These are phyloP conservation scores for Garrulus glandarius DNA, from an alignment of 2,797 vertebrate species.

Conservation along the genomic window DNA sequence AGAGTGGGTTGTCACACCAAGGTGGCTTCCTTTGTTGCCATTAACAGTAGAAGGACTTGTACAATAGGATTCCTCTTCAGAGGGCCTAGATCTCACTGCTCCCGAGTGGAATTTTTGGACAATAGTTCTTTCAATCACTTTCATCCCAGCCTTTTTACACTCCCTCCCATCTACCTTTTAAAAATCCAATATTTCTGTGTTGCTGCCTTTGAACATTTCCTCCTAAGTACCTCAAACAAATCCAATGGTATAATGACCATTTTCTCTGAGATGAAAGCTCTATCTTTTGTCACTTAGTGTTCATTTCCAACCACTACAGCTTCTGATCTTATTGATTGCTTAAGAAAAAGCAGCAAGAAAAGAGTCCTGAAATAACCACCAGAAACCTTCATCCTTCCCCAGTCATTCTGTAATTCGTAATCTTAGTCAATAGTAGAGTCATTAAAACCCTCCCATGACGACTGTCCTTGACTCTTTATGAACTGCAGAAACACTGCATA, in stretches of 20 bases:
- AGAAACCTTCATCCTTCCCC: not conserved
- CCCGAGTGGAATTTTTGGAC: not conserved
- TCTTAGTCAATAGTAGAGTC: not conserved
- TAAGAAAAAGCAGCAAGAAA: constrained; percentile 8
- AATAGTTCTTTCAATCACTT: not conserved
- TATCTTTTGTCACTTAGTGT: constrained; percentile 2
- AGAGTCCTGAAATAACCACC: not conserved
- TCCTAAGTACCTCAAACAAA: not conserved
- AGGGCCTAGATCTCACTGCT: not conserved
- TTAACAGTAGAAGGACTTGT: not conserved
- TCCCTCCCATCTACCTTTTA: not conserved
- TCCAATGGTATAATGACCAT: not conserved
- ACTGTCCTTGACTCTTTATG: not conserved
- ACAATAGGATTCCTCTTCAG: not conserved
- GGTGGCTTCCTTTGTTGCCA: not conserved
- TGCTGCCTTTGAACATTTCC: not conserved
- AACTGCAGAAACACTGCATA: not conserved
- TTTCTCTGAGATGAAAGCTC: not conserved
- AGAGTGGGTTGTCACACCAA: not conserved
- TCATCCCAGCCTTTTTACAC: not conserved
- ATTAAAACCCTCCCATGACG: not conserved
- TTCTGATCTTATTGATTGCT: constrained; percentile 40
- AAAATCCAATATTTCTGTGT: not conserved
- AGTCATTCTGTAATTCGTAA: not conserved
- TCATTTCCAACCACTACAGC: constrained; percentile 7